These are phyloP conservation scores for Paratilapia polleni DNA, from an alignment of 2,113 vertebrate genomes.

Conservation along the genomic window DNA sequence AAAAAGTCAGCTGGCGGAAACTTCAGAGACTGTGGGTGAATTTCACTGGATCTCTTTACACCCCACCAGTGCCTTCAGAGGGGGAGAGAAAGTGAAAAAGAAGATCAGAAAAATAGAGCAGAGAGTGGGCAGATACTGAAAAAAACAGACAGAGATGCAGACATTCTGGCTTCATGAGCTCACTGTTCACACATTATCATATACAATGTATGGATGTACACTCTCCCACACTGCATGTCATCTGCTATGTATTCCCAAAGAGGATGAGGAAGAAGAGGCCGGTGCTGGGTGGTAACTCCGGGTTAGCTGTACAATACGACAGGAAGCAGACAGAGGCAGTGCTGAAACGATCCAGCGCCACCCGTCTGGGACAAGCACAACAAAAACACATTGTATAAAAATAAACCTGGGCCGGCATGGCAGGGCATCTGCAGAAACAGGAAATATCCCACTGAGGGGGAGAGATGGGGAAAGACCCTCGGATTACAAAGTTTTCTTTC, in stretches of 20 bases:
- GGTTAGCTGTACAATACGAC: constrained; percentile 59
- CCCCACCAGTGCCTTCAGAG: constrained; percentile 42
- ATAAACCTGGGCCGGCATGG: constrained; percentile 54
- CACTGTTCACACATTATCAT: constrained; percentile 26
- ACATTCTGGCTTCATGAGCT: constrained; percentile 15
- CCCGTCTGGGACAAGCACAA: constrained; percentile 72
- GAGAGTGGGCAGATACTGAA: constrained; percentile 29
- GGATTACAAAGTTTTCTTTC: not conserved
- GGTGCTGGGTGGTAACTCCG: constrained; percentile 35
- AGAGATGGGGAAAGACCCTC: constrained; percentile 26
- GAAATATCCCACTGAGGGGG: constrained; percentile 49
- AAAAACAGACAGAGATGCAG: constrained; percentile 1
- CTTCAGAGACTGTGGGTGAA: constrained; percentile 68
- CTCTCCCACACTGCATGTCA: constrained; percentile 6
- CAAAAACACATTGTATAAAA: constrained; percentile 68
- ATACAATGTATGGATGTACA: constrained; percentile 11
- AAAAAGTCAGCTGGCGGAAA: constrained; percentile 77
- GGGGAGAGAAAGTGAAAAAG: constrained; percentile 35
- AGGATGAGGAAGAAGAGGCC: constrained; percentile 50
- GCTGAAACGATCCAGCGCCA: constrained; percentile 65
- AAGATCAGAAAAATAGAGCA: constrained; percentile 51
- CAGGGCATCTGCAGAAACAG: constrained; percentile 58
- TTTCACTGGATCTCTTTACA: constrained; percentile 56
- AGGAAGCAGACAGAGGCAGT: constrained; percentile 69
- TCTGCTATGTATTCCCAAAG: constrained; percentile 33